phyloP scores from a whole-genome alignment of 2,113 vertebrate genomes.

The Emberiza fucata region DNA sequence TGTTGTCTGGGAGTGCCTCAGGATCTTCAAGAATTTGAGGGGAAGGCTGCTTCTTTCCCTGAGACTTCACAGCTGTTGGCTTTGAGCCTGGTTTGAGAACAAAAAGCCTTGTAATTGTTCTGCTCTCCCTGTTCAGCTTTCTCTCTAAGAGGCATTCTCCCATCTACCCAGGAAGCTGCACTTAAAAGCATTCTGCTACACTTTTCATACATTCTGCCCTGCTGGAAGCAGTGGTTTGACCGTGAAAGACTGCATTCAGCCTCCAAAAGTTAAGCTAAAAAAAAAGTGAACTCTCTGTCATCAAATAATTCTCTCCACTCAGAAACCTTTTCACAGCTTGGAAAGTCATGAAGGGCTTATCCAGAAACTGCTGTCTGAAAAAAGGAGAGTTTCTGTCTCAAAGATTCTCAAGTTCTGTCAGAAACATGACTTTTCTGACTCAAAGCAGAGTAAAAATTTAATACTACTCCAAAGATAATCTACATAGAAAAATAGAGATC shows the following conservation, averaged over 20 bases:
- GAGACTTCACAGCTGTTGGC: neutral
- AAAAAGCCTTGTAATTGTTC: neutral
- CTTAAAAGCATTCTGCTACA: neutral
- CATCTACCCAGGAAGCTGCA: neutral
- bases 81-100: constrained; percentile 57
- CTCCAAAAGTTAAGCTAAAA: neutral
- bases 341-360: neutral
- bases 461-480: neutral
- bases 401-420: neutral
- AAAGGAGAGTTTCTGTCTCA: neutral
- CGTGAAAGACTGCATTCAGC: neutral
- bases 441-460: neutral
- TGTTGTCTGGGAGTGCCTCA: neutral
- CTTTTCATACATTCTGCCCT: neutral
- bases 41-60: constrained; percentile 34
- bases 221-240: neutral
- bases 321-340: neutral
- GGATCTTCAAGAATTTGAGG: constrained; percentile 35
- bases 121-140: neutral
- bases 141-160: neutral
- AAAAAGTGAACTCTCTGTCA: neutral
- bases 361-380: neutral
- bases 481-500: neutral
- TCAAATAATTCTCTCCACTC: neutral
- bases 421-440: neutral